Percentiles rank a stretch among this genome's conserved stretches.
Conservation (phyloP, 2,797 vertebrate genomes). For the Hydrophis major region DNA sequence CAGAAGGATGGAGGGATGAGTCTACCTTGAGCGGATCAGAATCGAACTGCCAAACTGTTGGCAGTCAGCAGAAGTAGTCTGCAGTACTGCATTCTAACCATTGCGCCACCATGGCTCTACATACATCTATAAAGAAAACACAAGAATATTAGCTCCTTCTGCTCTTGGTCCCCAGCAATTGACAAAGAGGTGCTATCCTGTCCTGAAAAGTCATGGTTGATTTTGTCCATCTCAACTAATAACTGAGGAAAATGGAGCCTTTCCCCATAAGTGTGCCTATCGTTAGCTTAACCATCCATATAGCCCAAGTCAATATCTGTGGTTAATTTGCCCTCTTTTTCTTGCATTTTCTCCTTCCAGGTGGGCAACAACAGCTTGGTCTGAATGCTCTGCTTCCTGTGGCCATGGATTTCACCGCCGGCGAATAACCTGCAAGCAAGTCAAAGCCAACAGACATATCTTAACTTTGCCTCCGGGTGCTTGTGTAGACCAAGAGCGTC, state of each 20-base stretch:
- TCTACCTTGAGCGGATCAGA: too few species aligned
- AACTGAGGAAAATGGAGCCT: neutral
- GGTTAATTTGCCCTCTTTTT: neutral
- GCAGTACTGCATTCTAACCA: too few species aligned
- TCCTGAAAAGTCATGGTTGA: neutral
- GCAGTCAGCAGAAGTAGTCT: too few species aligned
- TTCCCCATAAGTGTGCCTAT: neutral
- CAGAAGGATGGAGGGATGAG: too few species aligned
- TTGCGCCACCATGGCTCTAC: too few species aligned
- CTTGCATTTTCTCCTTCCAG: constrained; percentile 55
- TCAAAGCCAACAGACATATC: constrained; percentile 54
- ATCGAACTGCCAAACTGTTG: too few species aligned
- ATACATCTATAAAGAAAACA: neutral
- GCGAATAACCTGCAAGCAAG: constrained; percentile 75
- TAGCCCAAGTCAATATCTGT: neutral
- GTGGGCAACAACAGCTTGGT: constrained; percentile 79
- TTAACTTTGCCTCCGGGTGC: constrained; percentile 42
- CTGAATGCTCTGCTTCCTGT: constrained; percentile 80
- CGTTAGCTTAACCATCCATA: neutral
- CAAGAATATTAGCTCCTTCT: neutral
- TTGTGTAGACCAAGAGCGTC: constrained; percentile 66
- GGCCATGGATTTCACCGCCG: constrained; percentile 76
- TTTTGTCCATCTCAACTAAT: neutral
- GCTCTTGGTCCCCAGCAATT: neutral
- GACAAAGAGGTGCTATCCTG: neutral